Evolutionary conservation across 2,113 vertebrate species (phyloP).

Genomic region (Tiliqua scincoides): DNA sequence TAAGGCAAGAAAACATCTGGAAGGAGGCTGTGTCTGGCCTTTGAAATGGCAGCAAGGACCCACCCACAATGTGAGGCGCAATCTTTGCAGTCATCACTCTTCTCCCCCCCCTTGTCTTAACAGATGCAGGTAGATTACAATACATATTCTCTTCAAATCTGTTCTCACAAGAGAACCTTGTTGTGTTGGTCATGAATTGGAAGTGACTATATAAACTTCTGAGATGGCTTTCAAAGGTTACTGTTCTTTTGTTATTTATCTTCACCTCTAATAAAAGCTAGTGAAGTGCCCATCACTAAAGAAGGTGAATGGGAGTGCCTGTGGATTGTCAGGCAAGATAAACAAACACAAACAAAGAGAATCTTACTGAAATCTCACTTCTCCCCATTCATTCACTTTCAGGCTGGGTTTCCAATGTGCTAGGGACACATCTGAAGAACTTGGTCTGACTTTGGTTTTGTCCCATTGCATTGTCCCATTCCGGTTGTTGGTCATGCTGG

Average conservation of each 20-base stretch:
- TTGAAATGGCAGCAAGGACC: background rate
- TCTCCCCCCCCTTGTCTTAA: too few species aligned
- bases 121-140: too few species aligned
- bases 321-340: background rate
- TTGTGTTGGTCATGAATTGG: background rate
- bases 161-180: background rate
- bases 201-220: background rate
- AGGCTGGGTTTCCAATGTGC: background rate
- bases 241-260: background rate
- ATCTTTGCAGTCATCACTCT: too few species aligned
- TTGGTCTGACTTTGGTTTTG: background rate
- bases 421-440: too few species aligned
- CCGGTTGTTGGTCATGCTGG: background rate
- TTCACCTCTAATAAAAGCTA: background rate
- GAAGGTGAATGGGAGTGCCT: background rate
- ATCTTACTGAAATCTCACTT: background rate
- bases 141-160: too few species aligned
- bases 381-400: background rate
- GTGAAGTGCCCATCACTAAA: background rate
- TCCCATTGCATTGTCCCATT: background rate
- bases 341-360: background rate
- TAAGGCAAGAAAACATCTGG: background rate
- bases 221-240: background rate
- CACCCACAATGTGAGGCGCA: too few species aligned
- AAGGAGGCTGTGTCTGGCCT: background rate